Evolutionary conservation across 2,888 invertebrate species (phyloP), one percentile per base, ranked within the genome.

Genomic region (Phasia obesa): DNA sequence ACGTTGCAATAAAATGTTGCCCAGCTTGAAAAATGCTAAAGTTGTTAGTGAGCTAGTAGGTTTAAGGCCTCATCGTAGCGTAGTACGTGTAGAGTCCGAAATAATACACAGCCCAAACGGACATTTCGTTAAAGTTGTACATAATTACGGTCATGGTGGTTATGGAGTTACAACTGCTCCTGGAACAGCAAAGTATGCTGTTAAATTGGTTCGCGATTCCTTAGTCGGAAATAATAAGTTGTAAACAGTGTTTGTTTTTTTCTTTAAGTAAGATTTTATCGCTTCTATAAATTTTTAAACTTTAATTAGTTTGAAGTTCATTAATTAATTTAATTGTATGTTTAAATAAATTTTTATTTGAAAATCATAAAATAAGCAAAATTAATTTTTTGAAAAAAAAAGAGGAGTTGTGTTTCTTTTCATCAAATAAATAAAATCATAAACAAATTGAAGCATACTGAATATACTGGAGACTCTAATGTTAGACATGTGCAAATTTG

Each of bases 131-230:
- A 93, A 94, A 92, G 93, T 98, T 38, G 95, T 98, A 6, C 98
- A 99, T 90, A 97, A 98, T 91, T 98, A 98, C 89, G 98, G 98
- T 0, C 98, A 98, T 89, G 98, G 98, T 0, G 98, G 97, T 0
- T 97, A 98, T 89, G 98, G 98, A 0, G 95, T 98, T 0, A 96
- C 96, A 80, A 94, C 97, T 44, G 96, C 97, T 5, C 98, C 98
- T 31, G 98, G 98, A 9, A 97, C 97, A 0, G 94, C 96, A 0
- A 92, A 94, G 78, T 93, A 97, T 87, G 97, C 97, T 0, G 94
- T 96, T 0, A 89, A 93, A 67, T 91, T 96, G 19, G 94, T 95
- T 0, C 92, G 93, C 64, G 93, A 96, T 85, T 88, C 94, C 35
- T 86, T 93, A 1, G 87, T 88, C 0, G 86, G 88, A 19, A 90